Conservation (phyloP, 2,797 vertebrate genomes). For the Zalophus californianus region DNA sequence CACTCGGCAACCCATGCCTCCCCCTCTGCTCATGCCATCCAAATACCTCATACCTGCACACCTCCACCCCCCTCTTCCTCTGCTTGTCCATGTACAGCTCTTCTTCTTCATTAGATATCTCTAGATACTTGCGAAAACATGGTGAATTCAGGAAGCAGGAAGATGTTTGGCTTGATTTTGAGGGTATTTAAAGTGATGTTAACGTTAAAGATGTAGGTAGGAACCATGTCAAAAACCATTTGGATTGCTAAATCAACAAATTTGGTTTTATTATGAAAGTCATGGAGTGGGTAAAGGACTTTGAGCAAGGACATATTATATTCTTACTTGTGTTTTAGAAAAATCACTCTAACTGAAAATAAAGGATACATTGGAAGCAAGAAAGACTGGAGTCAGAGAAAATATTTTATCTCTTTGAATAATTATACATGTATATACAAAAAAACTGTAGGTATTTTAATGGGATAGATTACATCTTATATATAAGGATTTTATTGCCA, state of each 20-base stretch:
- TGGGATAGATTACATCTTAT: background rate
- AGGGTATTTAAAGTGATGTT: background rate
- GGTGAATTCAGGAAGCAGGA: background rate
- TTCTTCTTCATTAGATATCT: background rate
- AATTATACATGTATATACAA: background rate
- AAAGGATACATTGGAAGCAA: background rate
- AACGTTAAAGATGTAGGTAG: background rate
- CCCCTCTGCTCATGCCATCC: fast-evolving
- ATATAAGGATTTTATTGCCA: background rate
- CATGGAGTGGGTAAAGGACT: background rate
- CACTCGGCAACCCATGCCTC: background rate
- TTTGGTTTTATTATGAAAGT: background rate
- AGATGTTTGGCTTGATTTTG: background rate
- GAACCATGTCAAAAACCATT: background rate
- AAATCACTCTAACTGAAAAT: background rate
- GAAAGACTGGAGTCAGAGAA: background rate
- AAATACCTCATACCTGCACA: background rate
- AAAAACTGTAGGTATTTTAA: background rate
- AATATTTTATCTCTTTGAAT: background rate
- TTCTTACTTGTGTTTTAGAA: background rate
- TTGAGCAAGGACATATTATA: background rate
- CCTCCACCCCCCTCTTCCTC: background rate
- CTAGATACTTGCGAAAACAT: background rate
- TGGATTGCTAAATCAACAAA: background rate
- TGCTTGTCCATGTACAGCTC: background rate